Base-by-base conservation (phyloP, 2,113 vertebrate species). In the Ptilorrhoa leucosticta region DNA sequence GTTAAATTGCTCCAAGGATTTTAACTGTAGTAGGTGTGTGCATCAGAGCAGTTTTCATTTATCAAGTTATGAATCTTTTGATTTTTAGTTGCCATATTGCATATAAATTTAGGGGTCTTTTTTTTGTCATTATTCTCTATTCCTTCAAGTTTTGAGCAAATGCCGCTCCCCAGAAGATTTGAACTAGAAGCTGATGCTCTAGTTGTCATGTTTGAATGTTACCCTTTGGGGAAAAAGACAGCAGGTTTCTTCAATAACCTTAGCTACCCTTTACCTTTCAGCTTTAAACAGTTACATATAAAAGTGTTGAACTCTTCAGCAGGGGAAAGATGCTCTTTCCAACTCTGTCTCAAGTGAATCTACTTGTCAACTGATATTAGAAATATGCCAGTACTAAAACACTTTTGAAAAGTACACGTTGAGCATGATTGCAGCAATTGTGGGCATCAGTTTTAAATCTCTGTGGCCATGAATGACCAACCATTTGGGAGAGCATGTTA, bases 251-350 rank as follows among this genome's bases (percentile, higher is more conserved):
- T 78, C 68, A 87, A 70, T 23, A 90, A 87, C 31, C 72, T 68
- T 31, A 94, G 69, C 64, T 91, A 70, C 47, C 58, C 77, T 95
- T 94, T 94, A 56, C 69, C 60, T 94, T 93, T 90, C 77, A 71
- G 93, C 64, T 94, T 93, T 84, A 78, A 95, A 82, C 51, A 58
- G 58, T 69, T 92, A 42, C 4, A 51, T 42, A 57, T 48, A 26
- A 56, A 90, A 93, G n/a, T 9, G 19, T 9, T 87, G 65, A 71
- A 82, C 61, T 68, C 75, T 66, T 89, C 69, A 71, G 27, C 72
- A 75, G 58, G 56, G 44, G 44, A 87, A 73, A 68, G 80, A 70
- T 80, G 58, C 11, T 77, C 27, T 75, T 89, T 79, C 60, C 56
- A 56, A 7, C 56, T 63, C 42, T 60, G 27, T 83, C 89, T 90